Percentiles rank a stretch among this genome's conserved stretches.
phyloP scores from a whole-genome alignment of 2,113 vertebrate species.

The Platysternon megacephalum region DNA sequence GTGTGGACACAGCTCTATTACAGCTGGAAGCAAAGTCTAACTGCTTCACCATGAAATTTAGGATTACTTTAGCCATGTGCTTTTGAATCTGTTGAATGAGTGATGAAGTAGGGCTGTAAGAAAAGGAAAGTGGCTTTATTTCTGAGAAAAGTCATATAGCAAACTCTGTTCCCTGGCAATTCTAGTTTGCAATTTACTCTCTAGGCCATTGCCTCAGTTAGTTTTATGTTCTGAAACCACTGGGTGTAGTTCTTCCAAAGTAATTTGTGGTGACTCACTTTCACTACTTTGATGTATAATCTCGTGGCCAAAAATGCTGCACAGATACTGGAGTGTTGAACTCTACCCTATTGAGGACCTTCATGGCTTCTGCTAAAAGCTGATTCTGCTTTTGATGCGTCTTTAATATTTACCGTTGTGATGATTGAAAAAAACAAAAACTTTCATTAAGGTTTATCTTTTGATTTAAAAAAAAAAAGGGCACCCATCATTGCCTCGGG shows the following conservation, averaged over 20 bases:
- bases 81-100: background rate
- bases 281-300: slow-evolving; percentile 48
- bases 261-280: slow-evolving; percentile 55
- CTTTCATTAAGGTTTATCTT: slow-evolving; percentile 71
- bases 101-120: background rate
- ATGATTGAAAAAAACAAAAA: slow-evolving; percentile 57
- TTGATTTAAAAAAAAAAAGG: slow-evolving; percentile 59
- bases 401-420: slow-evolving; percentile 56
- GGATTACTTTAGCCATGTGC: background rate
- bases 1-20: background rate
- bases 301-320: slow-evolving; percentile 55
- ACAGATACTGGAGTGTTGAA: slow-evolving; percentile 31
- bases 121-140: background rate
- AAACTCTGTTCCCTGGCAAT: background rate
- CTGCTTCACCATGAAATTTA: background rate
- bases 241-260: slow-evolving; percentile 33
- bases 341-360: slow-evolving; percentile 43
- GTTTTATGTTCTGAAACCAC: slow-evolving; percentile 40
- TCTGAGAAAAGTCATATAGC: background rate
- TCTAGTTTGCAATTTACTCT: slow-evolving; percentile 11
- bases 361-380: slow-evolving; percentile 45
- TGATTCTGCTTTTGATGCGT: slow-evolving; percentile 49
- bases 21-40: background rate
- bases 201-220: background rate
- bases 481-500: slow-evolving; percentile 39